Evolutionary conservation across 2,113 vertebrate species (phyloP).

Genomic region (Diadophis punctatus): DNA sequence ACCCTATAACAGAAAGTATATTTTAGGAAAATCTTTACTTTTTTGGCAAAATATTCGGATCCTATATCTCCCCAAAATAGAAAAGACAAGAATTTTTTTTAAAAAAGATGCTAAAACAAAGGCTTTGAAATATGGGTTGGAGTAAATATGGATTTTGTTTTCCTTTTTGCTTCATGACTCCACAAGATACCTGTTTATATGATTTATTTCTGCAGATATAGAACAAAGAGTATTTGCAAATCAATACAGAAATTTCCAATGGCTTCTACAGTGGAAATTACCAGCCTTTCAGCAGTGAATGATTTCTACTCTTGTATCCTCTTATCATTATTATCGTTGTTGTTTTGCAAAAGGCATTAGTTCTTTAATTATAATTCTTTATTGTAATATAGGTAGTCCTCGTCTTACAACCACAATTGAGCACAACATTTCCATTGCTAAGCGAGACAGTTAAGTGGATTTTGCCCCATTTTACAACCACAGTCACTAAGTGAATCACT

Average conservation of each 20-base stretch:
- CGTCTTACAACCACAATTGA: neutral
- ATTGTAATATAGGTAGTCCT: neutral
- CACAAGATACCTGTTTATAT: neutral
- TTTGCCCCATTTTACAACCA: neutral
- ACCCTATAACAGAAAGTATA: neutral
- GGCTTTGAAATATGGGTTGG: neutral
- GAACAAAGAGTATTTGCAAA: conserved; percentile 68
- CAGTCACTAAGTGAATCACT: neutral
- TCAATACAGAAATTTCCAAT: conserved; percentile 62
- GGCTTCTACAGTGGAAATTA: conserved; percentile 68
- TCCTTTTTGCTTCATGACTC: neutral
- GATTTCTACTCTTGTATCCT: conserved; percentile 90
- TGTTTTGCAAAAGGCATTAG: conserved; percentile 14
- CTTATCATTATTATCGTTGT: neutral
- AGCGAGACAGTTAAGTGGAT: neutral
- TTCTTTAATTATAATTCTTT: neutral
- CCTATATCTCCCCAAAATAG: neutral
- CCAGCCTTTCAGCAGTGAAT: conserved; percentile 80
- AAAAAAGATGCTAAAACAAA: neutral
- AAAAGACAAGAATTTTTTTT: neutral
- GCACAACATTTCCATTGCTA: neutral
- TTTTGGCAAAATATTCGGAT: neutral
- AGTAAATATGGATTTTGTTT: neutral
- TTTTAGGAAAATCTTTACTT: neutral
- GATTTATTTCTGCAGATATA: conserved; percentile 70